Base-by-base conservation (phyloP, 2,888 invertebrate genomes). In the Nebria brevicollis region DNA sequence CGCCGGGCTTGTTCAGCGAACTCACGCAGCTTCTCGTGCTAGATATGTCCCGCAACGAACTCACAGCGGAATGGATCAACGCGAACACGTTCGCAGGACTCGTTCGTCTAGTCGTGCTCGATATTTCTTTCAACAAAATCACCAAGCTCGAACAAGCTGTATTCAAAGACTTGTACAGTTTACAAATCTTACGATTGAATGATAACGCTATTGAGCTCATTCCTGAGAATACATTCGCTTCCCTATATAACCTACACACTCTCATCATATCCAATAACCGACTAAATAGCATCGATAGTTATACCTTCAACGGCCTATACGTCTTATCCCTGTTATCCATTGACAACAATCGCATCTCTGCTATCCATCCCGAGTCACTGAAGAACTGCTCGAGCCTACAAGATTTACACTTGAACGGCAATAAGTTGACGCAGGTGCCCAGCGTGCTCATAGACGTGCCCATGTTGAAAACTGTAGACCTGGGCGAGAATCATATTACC, bases 401-500 rank as follows among this genome's bases (percentile, higher is more conserved):
- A 90, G 96, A 95, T 89, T 90, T 96, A 84, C 95, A 96, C 89
- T 91, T 96, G 84, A 95, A 95, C 89, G 94, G 94, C 83, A 96
- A 96, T 88, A 93, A 94, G 87, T 90, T 96, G 82, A 91, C 93
- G 84, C 92, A 93, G 87, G 94, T 96, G 82, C 96, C 96, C 79
- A 91, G 92, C 84, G 95, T 94, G 72, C 89, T 96, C 75, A 92
- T 92, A 87, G 93, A 93, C 87, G 93, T 96, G 85, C 94, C 94
- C 72, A 92, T 94, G 86, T 89, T 97, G 82, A 94, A 94, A 88
- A 94, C 94, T 25, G 90, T 97, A 83, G 96, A 96, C 89, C 91
- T 97, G 84, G 96, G 95, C 42, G 95, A 96, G 89, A 97, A 97
- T 89, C 93, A 94, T 86, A 95, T 97, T 85, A 92, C 93, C 77